Conservation (phyloP, 2,888 invertebrate genomes). For the Synanthedon tipuliformis region DNA sequence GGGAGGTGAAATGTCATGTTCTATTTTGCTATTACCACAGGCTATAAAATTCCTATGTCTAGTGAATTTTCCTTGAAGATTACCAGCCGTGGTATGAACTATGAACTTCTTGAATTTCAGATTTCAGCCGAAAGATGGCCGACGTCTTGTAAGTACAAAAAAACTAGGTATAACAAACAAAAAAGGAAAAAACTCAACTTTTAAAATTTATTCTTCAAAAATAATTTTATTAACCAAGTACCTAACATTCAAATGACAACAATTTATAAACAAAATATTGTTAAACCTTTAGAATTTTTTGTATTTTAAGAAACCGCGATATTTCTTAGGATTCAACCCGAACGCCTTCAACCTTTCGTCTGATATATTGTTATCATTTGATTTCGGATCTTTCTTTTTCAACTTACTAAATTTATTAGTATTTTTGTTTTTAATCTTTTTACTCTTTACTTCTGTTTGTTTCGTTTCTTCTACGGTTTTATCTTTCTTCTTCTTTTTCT, state of each 20-base stretch:
- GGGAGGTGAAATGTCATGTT: no score
- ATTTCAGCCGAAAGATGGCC: no score
- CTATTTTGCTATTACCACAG: no score
- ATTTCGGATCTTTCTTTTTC: slow-evolving; percentile 22
- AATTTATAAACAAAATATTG: background rate
- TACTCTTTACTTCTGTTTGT: slow-evolving; percentile 21
- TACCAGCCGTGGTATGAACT: no score
- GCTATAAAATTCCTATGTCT: no score
- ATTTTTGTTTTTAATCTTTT: slow-evolving; percentile 9
- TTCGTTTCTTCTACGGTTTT: slow-evolving; percentile 5
- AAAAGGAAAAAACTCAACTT: no score
- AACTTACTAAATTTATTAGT: slow-evolving; percentile 8
- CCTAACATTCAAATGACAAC: background rate
- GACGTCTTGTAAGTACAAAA: no score
- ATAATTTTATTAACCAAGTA: no score
- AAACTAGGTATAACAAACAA: no score
- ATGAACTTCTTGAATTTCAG: no score
- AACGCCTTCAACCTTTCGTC: slow-evolving; percentile 90
- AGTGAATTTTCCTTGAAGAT: no score
- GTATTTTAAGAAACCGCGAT: slow-evolving; percentile 81
- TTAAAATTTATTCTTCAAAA: no score
- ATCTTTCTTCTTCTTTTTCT: slow-evolving; percentile 11
- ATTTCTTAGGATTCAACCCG: slow-evolving; percentile 92
- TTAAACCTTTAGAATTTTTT: slow-evolving; percentile 51
- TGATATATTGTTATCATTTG: slow-evolving; percentile 61